A percentile compares a stretch with the other conserved stretches of the same genome.
Evolutionary conservation across 2,888 invertebrate species (phyloP).

Genomic region (Tigriopus californicus): DNA sequence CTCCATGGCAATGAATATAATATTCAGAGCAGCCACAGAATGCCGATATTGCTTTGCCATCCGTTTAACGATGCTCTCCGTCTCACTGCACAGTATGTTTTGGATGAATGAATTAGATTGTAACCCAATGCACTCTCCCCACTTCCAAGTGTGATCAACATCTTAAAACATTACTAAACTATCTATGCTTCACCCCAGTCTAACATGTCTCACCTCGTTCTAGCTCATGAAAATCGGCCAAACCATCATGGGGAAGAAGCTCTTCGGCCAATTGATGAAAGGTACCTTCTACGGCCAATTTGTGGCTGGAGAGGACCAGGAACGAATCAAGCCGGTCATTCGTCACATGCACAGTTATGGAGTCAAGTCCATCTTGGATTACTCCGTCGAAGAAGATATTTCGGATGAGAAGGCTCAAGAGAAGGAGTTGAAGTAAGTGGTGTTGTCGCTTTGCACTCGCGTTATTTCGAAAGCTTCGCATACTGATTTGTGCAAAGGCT

Average conservation of each 20-base stretch:
- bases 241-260: conserved; percentile 50
- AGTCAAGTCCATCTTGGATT: conserved; percentile 95
- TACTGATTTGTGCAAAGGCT: too few relatives aligned
- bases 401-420: conserved; percentile 81
- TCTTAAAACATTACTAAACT: too few relatives aligned
- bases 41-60: too few relatives aligned
- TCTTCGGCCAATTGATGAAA: conserved; percentile 74
- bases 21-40: too few relatives aligned
- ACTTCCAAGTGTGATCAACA: too few relatives aligned
- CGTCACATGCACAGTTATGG: conserved; percentile 77
- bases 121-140: too few relatives aligned
- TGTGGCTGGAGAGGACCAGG: conserved; percentile 87
- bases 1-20: too few relatives aligned
- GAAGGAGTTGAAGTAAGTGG: conserved; percentile 71
- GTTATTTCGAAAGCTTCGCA: too few relatives aligned
- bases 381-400: conserved; percentile 93
- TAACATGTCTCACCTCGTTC: conserved; percentile 20
- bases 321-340: conserved; percentile 62
- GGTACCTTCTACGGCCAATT: conserved; percentile 96
- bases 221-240: conserved; percentile 68
- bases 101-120: too few relatives aligned
- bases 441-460: not conserved
- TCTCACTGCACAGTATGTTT: too few relatives aligned
- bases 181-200: not conserved
- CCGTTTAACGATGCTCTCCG: too few relatives aligned